Percentiles rank a stretch among this genome's conserved stretches.
Conservation (phyloP, 2,888 invertebrate species). For the Pyrrhia umbra region DNA sequence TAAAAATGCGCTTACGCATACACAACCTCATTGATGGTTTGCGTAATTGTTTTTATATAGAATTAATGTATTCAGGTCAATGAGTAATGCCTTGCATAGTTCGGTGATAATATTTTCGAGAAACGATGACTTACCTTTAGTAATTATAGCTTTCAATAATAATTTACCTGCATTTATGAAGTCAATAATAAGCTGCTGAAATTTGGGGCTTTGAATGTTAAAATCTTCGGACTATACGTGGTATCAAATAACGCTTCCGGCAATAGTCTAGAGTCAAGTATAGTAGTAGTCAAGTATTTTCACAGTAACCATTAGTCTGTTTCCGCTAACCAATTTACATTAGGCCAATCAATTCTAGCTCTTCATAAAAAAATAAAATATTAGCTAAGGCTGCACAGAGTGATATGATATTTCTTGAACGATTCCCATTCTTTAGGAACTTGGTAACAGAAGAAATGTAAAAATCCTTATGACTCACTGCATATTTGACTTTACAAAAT, state of each 20-base stretch:
- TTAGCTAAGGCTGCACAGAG: too few relatives aligned
- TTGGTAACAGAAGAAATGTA: slow-evolving; percentile 36
- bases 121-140: slow-evolving; percentile 51
- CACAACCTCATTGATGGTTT: slow-evolving; percentile 51
- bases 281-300: too few relatives aligned
- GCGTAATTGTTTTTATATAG: slow-evolving; percentile 62
- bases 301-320: too few relatives aligned
- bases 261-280: too few relatives aligned
- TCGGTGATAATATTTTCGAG: slow-evolving; percentile 49
- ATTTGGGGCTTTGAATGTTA: not conserved
- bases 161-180: slow-evolving; percentile 8
- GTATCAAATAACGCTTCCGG: too few relatives aligned
- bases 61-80: slow-evolving; percentile 64
- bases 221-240: too few relatives aligned
- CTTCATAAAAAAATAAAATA: too few relatives aligned
- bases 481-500: slow-evolving; percentile 45
- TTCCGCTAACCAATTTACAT: too few relatives aligned
- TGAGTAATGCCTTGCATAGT: slow-evolving; percentile 60
- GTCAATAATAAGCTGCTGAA: not conserved
- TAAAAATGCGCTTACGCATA: slow-evolving; percentile 56
- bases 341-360: too few relatives aligned
- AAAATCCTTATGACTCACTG: slow-evolving; percentile 38
- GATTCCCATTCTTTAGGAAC: slow-evolving; percentile 14
- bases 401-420: not conserved
- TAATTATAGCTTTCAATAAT: slow-evolving; percentile 18